A percentile compares a stretch with the other conserved stretches of the same genome.
phyloP scores from a whole-genome alignment of 2,888 invertebrate species.

The Hydraecia micacea region DNA sequence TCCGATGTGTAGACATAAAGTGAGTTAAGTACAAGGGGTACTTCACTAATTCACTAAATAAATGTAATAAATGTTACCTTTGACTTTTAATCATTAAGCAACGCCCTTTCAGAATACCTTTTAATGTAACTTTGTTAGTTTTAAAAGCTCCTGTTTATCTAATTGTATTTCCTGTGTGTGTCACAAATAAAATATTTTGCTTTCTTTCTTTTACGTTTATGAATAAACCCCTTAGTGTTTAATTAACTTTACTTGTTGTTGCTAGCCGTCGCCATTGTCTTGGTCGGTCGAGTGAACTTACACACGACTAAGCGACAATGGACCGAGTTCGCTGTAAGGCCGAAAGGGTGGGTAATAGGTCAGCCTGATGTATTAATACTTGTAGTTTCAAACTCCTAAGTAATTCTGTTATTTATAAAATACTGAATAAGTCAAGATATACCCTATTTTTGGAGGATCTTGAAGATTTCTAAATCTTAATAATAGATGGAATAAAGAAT shows the following conservation, averaged over 20 bases:
- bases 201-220: not conserved
- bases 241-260: constrained; percentile 35
- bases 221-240: not conserved
- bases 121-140: no score
- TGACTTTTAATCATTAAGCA: no score
- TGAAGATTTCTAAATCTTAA: not conserved
- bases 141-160: no score
- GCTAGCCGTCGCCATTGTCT: constrained; percentile 35
- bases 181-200: not conserved
- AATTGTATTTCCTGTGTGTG: not conserved
- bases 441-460: not conserved
- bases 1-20: not conserved
- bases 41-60: no score
- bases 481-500: not conserved
- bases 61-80: no score
- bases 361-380: constrained; percentile 38
- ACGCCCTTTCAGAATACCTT: no score
- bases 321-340: not conserved
- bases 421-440: constrained; percentile 5
- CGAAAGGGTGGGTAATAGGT: constrained; percentile 45
- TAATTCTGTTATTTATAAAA: constrained; percentile 19
- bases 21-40: no score
- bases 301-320: constrained; percentile 34
- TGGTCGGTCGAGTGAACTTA: constrained; percentile 20
- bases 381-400: not conserved